These are phyloP conservation scores for Aproaerema taeniolella DNA, from an alignment of 2,888 invertebrate species.

Conservation along the genomic window DNA sequence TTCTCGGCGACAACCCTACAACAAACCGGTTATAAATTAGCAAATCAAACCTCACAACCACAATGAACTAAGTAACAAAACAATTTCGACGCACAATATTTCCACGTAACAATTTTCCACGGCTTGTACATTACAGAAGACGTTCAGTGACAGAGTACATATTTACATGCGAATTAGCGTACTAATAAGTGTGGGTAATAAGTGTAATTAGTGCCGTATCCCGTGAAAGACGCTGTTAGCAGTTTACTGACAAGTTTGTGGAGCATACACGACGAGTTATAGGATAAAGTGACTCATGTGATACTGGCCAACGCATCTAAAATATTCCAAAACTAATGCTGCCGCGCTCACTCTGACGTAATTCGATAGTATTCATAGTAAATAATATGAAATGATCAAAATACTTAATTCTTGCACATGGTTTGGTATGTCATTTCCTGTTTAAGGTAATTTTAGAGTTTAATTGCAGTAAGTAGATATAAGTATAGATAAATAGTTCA, in stretches of 20 bases:
- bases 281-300: conserved; percentile 21
- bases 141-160: conserved; percentile 17
- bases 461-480: too few species aligned
- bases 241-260: conserved; percentile 40
- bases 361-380: too few species aligned
- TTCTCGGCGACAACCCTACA: conserved; percentile 57
- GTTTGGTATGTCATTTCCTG: too few species aligned
- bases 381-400: too few species aligned
- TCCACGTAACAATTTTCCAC: conserved; percentile 53
- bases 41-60: background rate
- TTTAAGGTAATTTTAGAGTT: too few species aligned
- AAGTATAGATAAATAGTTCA: too few species aligned
- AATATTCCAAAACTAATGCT: conserved; percentile 1
- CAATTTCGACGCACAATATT: conserved; percentile 46
- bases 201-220: conserved; percentile 44
- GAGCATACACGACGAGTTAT: conserved; percentile 25
- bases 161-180: conserved; percentile 46
- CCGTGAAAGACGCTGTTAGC: conserved; percentile 49
- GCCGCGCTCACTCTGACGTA: background rate
- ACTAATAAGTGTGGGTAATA: conserved; percentile 54
- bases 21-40: conserved; percentile 28
- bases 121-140: conserved; percentile 45
- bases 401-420: too few species aligned
- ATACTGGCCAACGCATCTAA: background rate
- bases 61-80: background rate